phyloP scores from a whole-genome alignment of 2,113 vertebrate species.

The Eubucco bourcierii region DNA sequence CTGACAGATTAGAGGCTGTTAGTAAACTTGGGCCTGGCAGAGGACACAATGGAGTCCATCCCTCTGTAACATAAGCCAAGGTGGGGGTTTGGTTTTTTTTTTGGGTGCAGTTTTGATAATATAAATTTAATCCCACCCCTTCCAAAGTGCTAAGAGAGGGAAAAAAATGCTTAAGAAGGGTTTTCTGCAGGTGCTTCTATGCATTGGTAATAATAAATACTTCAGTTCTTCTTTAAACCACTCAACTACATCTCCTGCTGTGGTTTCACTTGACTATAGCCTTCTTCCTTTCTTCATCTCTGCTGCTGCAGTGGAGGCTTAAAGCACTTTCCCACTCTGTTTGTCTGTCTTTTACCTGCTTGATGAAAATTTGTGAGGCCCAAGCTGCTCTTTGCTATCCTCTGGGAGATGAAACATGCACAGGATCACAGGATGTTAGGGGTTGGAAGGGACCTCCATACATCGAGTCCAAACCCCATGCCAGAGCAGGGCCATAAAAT shows the following conservation, averaged over 20 bases:
- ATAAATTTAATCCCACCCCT: neutral
- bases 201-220: neutral
- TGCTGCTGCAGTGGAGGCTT: neutral
- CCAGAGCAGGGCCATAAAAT: too few species aligned
- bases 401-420: accelerated
- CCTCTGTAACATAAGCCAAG: neutral
- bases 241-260: neutral
- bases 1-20: slow-evolving; percentile 3
- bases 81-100: neutral
- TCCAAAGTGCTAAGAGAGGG: neutral
- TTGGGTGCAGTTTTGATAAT: neutral
- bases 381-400: neutral
- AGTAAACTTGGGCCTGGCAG: neutral
- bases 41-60: neutral
- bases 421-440: too few species aligned
- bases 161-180: neutral
- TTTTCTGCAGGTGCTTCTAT: neutral
- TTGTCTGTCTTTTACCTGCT: neutral
- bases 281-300: neutral
- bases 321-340: neutral
- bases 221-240: neutral
- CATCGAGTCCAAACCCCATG: too few species aligned
- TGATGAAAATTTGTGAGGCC: neutral
- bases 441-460: too few species aligned
- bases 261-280: neutral